Percentiles rank a stretch among this genome's conserved stretches.
These are phyloP conservation scores for Hapalemur alaotrensis DNA, from an alignment of 2,797 vertebrate genomes.

Conservation along the genomic window DNA sequence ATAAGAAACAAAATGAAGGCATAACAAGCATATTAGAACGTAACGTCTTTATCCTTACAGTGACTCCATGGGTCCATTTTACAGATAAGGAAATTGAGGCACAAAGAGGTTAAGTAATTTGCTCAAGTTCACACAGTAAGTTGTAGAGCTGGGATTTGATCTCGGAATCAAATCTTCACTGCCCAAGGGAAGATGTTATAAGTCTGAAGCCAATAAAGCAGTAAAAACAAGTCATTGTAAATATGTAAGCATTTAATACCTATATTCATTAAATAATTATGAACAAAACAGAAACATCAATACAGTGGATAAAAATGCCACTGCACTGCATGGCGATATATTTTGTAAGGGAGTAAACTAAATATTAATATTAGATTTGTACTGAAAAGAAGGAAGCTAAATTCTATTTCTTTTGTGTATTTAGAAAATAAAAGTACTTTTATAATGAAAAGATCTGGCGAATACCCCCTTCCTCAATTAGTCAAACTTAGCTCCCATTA, in stretches of 20 bases:
- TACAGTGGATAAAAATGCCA: not conserved
- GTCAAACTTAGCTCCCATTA: not conserved
- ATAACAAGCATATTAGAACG: not conserved
- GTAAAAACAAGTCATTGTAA: not conserved
- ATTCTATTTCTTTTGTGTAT: not conserved
- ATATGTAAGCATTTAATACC: not conserved
- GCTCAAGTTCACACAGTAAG: not conserved
- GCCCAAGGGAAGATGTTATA: not conserved
- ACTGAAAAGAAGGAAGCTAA: not conserved
- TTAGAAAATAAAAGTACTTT: conserved; percentile 29
- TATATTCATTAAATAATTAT: not conserved
- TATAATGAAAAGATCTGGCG: not conserved
- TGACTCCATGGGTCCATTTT: not conserved
- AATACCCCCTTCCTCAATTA: not conserved
- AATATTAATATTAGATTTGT: not conserved
- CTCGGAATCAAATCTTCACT: not conserved
- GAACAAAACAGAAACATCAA: not conserved
- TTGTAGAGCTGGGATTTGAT: not conserved
- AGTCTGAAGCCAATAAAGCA: not conserved
- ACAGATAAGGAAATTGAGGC: not conserved
- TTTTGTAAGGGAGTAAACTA: not conserved
- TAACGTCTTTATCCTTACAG: not conserved
- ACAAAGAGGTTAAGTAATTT: not conserved
- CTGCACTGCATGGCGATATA: not conserved
- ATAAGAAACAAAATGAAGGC: not conserved